Conservation (phyloP, 64 coral and sea anemone species). For the Porites australiensis region DNA sequence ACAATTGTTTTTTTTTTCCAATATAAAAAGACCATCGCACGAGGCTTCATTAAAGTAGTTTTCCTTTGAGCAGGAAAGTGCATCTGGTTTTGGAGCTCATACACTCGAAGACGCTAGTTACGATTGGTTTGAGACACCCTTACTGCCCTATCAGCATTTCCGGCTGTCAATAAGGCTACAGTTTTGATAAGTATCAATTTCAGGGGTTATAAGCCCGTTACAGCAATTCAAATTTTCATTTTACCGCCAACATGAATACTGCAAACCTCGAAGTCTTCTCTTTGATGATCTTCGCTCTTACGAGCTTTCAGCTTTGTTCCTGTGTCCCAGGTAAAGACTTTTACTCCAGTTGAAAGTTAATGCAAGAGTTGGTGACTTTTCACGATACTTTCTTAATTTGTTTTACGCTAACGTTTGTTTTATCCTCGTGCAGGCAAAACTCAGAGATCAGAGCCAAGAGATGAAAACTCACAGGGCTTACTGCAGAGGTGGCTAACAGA, state of each 20-base stretch:
- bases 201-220: constrained; percentile 33
- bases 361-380: not conserved
- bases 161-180: constrained; percentile 8
- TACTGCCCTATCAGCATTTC: not conserved
- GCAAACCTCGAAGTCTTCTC: not conserved
- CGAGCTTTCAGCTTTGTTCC: not conserved
- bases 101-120: not conserved
- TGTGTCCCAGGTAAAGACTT: constrained; percentile 4
- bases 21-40: not conserved
- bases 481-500: not conserved
- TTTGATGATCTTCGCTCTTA: not conserved
- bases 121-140: not conserved
- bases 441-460: not conserved
- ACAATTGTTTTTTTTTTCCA: not conserved
- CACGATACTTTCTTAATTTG: not conserved
- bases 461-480: not conserved
- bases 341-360: not conserved
- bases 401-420: not conserved
- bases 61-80: not conserved
- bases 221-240: constrained; percentile 5
- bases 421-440: not conserved
- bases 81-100: not conserved
- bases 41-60: not conserved
- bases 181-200: not conserved
- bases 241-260: constrained; percentile 7